A percentile compares a stretch with the other conserved stretches of the same genome.
Conservation (phyloP, 53 echinoderm and acorn worm species). For the Actinopyga echinites region DNA sequence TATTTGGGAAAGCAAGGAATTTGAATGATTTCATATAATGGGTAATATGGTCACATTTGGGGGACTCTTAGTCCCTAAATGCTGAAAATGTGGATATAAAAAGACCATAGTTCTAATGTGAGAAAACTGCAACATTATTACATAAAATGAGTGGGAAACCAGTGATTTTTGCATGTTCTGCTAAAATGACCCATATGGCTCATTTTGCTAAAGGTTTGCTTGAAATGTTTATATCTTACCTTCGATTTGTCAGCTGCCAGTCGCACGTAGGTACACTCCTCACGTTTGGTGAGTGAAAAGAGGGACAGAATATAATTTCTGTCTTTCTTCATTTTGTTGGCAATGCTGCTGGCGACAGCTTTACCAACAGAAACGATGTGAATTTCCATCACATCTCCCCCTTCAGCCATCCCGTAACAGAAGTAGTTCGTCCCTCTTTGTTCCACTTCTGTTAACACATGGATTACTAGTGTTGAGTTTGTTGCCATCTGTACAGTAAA, state of each 20-base stretch:
- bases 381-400: not conserved
- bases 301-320: not conserved
- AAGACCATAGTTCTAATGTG: too few species aligned
- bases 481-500: not conserved
- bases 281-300: not conserved
- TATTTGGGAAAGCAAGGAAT: too few species aligned
- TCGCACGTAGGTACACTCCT: conserved; percentile 6
- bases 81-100: too few species aligned
- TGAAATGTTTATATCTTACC: not conserved
- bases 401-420: not conserved
- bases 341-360: not conserved
- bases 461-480: not conserved
- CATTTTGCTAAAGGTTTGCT: too few species aligned
- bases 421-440: not conserved
- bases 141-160: too few species aligned
- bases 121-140: too few species aligned
- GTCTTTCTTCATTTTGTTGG: not conserved
- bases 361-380: not conserved
- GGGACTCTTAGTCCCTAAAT: too few species aligned
- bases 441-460: not conserved
- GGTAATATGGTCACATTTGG: too few species aligned
- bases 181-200: too few species aligned
- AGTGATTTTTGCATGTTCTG: too few species aligned
- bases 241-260: not conserved
- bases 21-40: too few species aligned